Evolutionary conservation across 1,140 invertebrate genomes (phyloP).

Genomic region (Cydia pomonella): DNA sequence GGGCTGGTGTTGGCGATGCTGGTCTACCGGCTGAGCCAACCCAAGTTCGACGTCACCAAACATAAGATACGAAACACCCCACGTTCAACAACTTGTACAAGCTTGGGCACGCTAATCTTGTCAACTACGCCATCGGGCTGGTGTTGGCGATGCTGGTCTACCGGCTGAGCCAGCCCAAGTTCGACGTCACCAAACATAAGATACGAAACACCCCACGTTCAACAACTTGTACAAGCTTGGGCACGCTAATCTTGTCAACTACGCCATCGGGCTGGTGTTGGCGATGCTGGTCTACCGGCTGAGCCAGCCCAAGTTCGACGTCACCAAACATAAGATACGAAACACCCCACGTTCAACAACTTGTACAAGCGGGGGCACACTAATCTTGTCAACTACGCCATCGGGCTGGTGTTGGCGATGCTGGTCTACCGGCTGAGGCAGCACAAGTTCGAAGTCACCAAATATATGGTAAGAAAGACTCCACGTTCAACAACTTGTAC

Average conservation of each 20-base stretch:
- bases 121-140: too few relatives aligned
- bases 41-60: neutral
- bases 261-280: neutral
- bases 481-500: neutral
- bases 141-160: neutral
- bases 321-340: neutral
- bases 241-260: too few relatives aligned
- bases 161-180: conserved; percentile 4
- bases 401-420: neutral
- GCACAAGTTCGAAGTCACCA: neutral
- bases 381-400: conserved; percentile 40
- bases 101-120: too few relatives aligned
- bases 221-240: conserved; percentile 33
- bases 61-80: too few relatives aligned
- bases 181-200: neutral
- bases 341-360: conserved; percentile 50
- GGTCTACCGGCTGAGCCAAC: conserved; percentile 16
- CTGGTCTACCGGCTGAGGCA: conserved; percentile 9
- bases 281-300: neutral
- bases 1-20: neutral
- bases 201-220: conserved; percentile 48
- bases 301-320: conserved; percentile 7
- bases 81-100: neutral
- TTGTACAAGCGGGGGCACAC: conserved; percentile 51
- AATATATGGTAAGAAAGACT: neutral